Conservation (phyloP, 2,888 invertebrate species). For the Andrena chrysosceles region DNA sequence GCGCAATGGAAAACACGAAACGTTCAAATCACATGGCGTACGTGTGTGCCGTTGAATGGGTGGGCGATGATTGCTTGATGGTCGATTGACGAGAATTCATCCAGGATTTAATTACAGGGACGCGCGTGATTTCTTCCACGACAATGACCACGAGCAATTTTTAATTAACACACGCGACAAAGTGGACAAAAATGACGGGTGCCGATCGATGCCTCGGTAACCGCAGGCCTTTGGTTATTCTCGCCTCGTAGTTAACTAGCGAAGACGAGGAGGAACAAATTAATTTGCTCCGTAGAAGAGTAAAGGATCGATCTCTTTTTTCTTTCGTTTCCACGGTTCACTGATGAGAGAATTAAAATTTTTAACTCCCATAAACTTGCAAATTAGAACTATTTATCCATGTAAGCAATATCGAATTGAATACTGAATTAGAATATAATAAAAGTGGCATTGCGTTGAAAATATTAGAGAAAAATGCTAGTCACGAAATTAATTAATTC, state of each 20-base stretch:
- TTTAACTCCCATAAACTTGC: neutral
- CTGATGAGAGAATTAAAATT: slow-evolving; percentile 16
- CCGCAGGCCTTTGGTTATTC: slow-evolving; percentile 66
- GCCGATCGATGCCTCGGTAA: slow-evolving; percentile 70
- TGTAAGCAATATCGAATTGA: neutral
- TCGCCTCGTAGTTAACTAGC: slow-evolving; percentile 61
- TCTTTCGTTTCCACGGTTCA: neutral
- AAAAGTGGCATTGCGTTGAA: too few species aligned
- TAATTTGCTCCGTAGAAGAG: slow-evolving; percentile 56
- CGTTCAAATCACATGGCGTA: slow-evolving; percentile 42
- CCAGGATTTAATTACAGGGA: slow-evolving; percentile 78
- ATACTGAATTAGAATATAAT: too few species aligned
- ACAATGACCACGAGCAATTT: slow-evolving; percentile 79
- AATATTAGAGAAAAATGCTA: too few species aligned
- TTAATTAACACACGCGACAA: slow-evolving; percentile 78
- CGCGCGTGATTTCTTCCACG: slow-evolving; percentile 69
- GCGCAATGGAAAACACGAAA: slow-evolving; percentile 44
- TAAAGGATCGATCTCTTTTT: slow-evolving; percentile 41
- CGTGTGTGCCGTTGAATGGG: slow-evolving; percentile 20
- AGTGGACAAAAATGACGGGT: slow-evolving; percentile 72
- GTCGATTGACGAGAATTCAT: slow-evolving; percentile 68
- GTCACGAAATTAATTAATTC: too few species aligned
- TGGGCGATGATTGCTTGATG: slow-evolving; percentile 57
- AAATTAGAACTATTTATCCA: neutral
- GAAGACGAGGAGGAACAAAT: slow-evolving; percentile 58